Evolutionary conservation across 2,888 invertebrate genomes (phyloP), one percentile per base, ranked within the genome.

Genomic region (Hypselothyrea guttata): DNA sequence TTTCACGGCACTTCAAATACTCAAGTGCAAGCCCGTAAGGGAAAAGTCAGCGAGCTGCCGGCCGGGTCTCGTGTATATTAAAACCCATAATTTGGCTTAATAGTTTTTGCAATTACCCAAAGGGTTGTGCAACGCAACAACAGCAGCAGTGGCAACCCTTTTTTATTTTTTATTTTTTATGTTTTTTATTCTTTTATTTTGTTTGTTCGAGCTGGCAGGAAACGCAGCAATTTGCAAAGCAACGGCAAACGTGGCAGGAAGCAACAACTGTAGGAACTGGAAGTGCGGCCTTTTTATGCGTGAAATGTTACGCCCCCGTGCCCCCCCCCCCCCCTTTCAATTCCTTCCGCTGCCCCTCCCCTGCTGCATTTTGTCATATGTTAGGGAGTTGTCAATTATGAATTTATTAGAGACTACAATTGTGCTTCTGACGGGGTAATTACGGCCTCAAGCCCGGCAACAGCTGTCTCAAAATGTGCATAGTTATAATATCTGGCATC

Each of bases 61-160:
- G 73, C 75, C 76, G 52, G 55, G 76, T 37, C 51, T 63, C 68
- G 84, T 22, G 22, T 83, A 84, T 81, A 84, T 84, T 84, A 86
- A 87, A 87, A 87, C 86, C 88, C 88, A 87, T 86, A 86, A 86
- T 86, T 86, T 86, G 86, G 70, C 76, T 87, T 86, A 86, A 87
- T 86, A 86, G 85, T 86, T 87, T 82, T 75, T 71, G 84, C 83
- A 84, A 84, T 86, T 83, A 83, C 84, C 84, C 69, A 40, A 81
- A 74, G 68, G 81, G 82, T 64, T 74, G 53, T 49, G 38, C 44
- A 35, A 15, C 40, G 41, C 41, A 47, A 47, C 51, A 38, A 34
- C 37, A 31, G 40, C 41, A 52, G 55, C 31, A 44, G 37, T 34
- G 35, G 18, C 53, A 49, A 55, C 60, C 72, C 72, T 57, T 71